A percentile compares a stretch with the other conserved stretches of the same genome.
Conservation (phyloP, 2,888 invertebrate genomes). For the Lepeophtheirus nordmannii region DNA sequence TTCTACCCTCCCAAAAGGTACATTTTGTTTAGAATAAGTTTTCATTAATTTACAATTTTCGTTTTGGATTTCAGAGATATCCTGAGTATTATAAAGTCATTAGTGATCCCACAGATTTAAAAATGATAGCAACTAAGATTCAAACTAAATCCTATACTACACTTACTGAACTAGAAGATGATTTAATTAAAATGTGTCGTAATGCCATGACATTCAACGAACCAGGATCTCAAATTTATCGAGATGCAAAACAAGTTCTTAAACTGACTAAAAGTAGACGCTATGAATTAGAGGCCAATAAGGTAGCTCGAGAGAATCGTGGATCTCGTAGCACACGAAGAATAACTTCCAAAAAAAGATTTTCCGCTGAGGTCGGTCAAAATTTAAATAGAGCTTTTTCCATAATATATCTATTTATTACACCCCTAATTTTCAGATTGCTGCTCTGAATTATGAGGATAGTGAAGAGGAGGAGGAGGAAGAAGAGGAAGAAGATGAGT, state of each 20-base stretch:
- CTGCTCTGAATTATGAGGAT: conserved; percentile 46
- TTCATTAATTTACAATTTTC: background rate
- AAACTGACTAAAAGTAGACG: conserved; percentile 50
- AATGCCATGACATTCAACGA: conserved; percentile 94
- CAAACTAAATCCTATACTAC: conserved; percentile 62
- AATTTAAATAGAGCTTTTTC: background rate
- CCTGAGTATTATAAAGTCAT: conserved; percentile 91
- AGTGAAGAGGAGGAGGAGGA: conserved; percentile 35
- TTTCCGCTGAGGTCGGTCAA: conserved; percentile 8
- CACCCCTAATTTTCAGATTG: conserved; percentile 30
- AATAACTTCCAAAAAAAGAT: conserved; percentile 5
- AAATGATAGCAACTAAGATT: conserved; percentile 77
- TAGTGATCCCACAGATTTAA: conserved; percentile 82
- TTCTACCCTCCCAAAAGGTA: conserved; percentile 72
- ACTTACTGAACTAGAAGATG: conserved; percentile 69
- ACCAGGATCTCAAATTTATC: conserved; percentile 87
- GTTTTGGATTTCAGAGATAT: conserved; percentile 45
- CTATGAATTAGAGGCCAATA: conserved; percentile 47
- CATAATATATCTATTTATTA: conserved; percentile 24
- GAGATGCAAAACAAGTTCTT: conserved; percentile 75
- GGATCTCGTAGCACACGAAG: conserved; percentile 18
- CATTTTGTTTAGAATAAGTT: conserved; percentile 1
- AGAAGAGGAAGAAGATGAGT: conserved; percentile 45
- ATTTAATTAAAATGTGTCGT: conserved; percentile 71
- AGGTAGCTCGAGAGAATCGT: conserved; percentile 26